Conservation (phyloP, 2,113 vertebrate species). For the Daubentonia madagascariensis region DNA sequence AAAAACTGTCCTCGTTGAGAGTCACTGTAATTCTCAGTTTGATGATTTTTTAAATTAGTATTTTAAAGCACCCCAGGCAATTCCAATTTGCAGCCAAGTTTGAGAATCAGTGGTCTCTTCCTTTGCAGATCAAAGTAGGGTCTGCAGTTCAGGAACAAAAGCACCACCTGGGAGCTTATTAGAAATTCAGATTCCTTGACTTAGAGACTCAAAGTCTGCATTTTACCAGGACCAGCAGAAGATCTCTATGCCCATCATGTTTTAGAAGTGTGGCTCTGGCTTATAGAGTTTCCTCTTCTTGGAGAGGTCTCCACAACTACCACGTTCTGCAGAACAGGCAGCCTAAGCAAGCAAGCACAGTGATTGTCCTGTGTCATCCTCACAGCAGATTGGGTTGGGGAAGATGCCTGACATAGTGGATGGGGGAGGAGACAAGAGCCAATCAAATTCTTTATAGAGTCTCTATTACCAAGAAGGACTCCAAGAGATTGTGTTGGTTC, state of each 20-base stretch:
- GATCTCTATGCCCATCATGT: rapidly evolving
- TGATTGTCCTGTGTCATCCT: too few species aligned
- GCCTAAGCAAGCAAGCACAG: too few species aligned
- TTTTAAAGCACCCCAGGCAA: rapidly evolving
- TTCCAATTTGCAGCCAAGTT: background rate
- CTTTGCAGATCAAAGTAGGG: background rate
- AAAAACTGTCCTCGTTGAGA: rapidly evolving
- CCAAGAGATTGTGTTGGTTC: background rate
- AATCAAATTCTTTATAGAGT: background rate
- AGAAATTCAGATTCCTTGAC: background rate
- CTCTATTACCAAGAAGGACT: rapidly evolving
- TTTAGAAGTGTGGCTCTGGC: background rate
- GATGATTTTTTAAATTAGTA: rapidly evolving
- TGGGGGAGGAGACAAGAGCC: too few species aligned
- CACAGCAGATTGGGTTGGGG: background rate
- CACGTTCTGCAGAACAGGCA: rapidly evolving
- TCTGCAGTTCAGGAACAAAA: rapidly evolving
- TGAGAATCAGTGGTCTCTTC: background rate
- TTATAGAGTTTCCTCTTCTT: background rate
- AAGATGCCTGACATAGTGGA: background rate
- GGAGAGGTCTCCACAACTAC: background rate
- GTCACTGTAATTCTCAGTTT: background rate
- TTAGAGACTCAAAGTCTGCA: too few species aligned
- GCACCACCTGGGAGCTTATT: background rate
- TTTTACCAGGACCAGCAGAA: background rate